Evolutionary conservation across 2,888 invertebrate genomes (phyloP).

Genomic region (Microchrysa polita): DNA sequence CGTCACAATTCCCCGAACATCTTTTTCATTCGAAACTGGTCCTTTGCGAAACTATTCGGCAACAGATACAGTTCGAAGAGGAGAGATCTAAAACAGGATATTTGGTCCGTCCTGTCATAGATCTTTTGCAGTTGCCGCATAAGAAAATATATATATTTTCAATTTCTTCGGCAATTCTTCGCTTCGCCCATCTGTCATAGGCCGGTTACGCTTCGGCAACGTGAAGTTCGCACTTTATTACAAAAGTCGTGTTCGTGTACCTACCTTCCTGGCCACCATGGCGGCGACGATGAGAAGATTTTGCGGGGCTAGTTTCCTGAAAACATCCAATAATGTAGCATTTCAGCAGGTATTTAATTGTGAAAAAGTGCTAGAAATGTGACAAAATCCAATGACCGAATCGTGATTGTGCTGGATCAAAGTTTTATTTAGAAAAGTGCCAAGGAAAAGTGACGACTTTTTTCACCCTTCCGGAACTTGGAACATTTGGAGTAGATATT

Average conservation of each 20-base stretch:
- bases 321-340: slow-evolving; percentile 73
- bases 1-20: no score
- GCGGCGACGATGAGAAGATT: slow-evolving; percentile 88
- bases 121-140: neutral
- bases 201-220: slow-evolving; percentile 27
- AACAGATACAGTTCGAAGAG: no score
- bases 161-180: slow-evolving; percentile 17
- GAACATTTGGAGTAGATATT: neutral
- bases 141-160: neutral
- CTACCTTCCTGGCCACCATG: slow-evolving; percentile 72
- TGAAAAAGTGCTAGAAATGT: slow-evolving; percentile 49
- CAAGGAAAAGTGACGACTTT: neutral
- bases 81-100: no score
- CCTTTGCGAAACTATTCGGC: neutral
- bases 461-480: neutral
- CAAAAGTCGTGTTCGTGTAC: slow-evolving; percentile 42
- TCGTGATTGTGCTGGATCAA: neutral
- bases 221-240: slow-evolving; percentile 34
- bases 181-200: slow-evolving; percentile 38
- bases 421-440: slow-evolving; percentile 33
- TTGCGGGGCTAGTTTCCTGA: slow-evolving; percentile 85
- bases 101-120: no score
- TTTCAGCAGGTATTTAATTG: slow-evolving; percentile 71
- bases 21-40: neutral
- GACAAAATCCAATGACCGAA: neutral